Percentiles rank a stretch among this genome's conserved stretches.
Conservation (phyloP, 2,113 vertebrate genomes). For the Glaucomys volans region DNA sequence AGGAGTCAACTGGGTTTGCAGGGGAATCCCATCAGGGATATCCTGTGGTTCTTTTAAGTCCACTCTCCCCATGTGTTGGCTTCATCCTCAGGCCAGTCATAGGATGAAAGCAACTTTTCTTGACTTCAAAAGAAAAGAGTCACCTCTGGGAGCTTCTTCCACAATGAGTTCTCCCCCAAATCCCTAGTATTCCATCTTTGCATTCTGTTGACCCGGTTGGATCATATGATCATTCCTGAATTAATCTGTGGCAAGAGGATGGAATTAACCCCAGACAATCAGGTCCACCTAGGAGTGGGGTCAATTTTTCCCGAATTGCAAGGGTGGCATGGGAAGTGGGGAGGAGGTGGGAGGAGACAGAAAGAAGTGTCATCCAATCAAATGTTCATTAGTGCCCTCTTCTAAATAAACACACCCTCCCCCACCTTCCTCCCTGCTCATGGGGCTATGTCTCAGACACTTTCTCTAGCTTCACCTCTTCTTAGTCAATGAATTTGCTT, state of each 20-base stretch:
- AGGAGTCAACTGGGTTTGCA: background rate
- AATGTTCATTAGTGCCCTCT: background rate
- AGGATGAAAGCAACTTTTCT: background rate
- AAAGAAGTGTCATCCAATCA: background rate
- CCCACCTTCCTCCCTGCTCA: background rate
- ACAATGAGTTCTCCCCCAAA: background rate
- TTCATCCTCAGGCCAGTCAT: background rate
- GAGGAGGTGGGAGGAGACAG: rapidly evolving
- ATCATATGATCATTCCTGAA: background rate
- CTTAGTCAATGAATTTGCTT: background rate
- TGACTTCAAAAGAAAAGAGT: background rate
- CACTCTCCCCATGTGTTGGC: background rate
- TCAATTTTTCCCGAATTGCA: background rate
- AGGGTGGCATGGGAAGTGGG: background rate
- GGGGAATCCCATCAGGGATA: background rate
- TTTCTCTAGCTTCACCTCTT: background rate
- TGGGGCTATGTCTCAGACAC: background rate
- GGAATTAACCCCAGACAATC: background rate
- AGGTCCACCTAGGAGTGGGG: background rate
- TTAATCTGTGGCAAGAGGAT: background rate
- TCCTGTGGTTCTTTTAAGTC: background rate
- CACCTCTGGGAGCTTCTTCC: background rate
- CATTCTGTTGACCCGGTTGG: background rate
- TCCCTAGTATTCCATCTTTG: background rate
- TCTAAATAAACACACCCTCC: background rate